Conservation (phyloP, 2,797 vertebrate genomes). For the Argyrosomus regius region DNA sequence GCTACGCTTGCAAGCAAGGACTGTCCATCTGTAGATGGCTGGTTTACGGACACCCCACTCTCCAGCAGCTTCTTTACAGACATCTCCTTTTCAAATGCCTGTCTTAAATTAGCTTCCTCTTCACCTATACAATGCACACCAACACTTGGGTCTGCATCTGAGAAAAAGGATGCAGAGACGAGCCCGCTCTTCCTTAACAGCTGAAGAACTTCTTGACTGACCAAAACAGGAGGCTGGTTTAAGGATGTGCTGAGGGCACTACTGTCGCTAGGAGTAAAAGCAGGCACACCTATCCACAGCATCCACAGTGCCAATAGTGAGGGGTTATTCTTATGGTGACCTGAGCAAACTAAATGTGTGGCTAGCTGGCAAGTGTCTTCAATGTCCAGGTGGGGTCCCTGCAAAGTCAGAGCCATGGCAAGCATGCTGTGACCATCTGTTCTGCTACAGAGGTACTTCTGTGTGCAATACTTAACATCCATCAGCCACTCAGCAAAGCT, state of each 20-base stretch:
- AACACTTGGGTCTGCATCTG: constrained; percentile 55
- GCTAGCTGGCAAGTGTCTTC: constrained; percentile 82
- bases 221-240: constrained; percentile 67
- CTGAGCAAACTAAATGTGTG: constrained; percentile 83
- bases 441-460: constrained; percentile 86
- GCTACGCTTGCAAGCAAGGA: constrained; percentile 84
- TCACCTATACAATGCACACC: constrained; percentile 59
- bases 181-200: constrained; percentile 84
- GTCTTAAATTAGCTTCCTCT: constrained; percentile 57
- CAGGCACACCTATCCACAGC: constrained; percentile 83
- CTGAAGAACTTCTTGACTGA: constrained; percentile 83
- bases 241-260: constrained; percentile 13
- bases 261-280: constrained; percentile 54
- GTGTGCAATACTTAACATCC: constrained; percentile 90
- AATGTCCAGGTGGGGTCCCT: constrained; percentile 70
- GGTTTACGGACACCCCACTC: constrained; percentile 80
- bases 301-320: constrained; percentile 88
- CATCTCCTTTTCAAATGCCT: constrained; percentile 72
- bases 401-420: constrained; percentile 84
- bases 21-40: constrained; percentile 73
- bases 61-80: constrained; percentile 81
- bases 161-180: constrained; percentile 55
- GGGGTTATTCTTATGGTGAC: constrained; percentile 79
- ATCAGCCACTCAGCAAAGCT: constrained; percentile 91
- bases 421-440: constrained; percentile 87